Base-by-base conservation (phyloP, 2,888 invertebrate genomes). In the Eilema sororculum region DNA sequence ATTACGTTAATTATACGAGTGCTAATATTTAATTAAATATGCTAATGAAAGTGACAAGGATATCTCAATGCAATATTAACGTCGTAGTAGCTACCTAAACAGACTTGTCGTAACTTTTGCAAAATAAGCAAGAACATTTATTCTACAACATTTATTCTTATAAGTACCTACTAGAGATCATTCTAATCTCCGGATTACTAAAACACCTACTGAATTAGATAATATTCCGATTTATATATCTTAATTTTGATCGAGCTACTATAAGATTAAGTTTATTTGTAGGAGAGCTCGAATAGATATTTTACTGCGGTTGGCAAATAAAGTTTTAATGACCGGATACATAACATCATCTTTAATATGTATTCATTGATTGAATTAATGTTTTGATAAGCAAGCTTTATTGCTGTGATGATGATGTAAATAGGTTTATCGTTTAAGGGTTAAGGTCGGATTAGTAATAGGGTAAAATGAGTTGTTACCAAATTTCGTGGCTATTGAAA, bases 241-340 rank as follows among this genome's bases (percentile, higher is more conserved):
- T 77, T 73, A 69, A 78, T 78, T 78, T 79, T 75, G 75, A 74
- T 61, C 69, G 67, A 77, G 72, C 76, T 75, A 74, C 75, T 79
- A 71, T 76, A 73, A 30, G 33, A 16, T 46, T 13, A 28, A 59
- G 59, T 70, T n/a, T 65, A 64, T 6, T 24, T 41, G 24, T 74
- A 62, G 41, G 37, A 66, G 67, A 41, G 68, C 33, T 69, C 65
- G 61, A 71, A 64, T 61, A 68, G 56, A 13, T 67, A 65, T 62
- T 57, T 67, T 64, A 64, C 41, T 56, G 61, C 56, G 41, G 46
- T 61, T 46, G 25, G 61, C 69, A 61, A 69, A 62, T 58, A 22
- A 72, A 56, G 13, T 61, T 65, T 62, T 69, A 69, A 67, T 73
- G 64, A 25, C 72, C 65, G 68, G 72, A 72, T 58, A 52, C 28